Evolutionary conservation across 2,888 invertebrate genomes (phyloP).

Genomic region (Sarcophaga rosellei): DNA sequence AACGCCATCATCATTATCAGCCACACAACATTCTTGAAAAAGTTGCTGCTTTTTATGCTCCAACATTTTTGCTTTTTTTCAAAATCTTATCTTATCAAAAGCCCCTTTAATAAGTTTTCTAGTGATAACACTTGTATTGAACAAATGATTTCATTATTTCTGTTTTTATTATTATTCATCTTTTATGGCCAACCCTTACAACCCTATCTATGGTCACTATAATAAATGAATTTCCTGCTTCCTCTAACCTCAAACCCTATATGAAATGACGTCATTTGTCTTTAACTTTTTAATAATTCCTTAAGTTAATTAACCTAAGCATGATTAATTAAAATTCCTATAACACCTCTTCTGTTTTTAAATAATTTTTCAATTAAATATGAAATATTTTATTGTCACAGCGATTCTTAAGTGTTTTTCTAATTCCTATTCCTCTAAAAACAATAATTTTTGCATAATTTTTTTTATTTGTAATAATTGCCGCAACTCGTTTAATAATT

Average conservation of each 20-base stretch:
- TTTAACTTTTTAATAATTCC: not conserved
- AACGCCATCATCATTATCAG: not conserved
- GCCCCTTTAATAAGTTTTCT: not conserved
- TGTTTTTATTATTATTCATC: constrained; percentile 22
- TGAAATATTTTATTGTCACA: constrained; percentile 11
- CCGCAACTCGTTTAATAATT: not conserved
- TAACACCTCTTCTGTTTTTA: constrained; percentile 19
- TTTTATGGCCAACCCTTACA: not conserved
- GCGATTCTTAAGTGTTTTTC: constrained; percentile 4
- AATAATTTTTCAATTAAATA: constrained; percentile 41
- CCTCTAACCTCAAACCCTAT: not conserved
- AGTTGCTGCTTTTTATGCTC: no score
- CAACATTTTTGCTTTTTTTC: no score
- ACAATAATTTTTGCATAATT: not conserved
- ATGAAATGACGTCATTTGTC: constrained; percentile 31
- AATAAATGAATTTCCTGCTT: constrained; percentile 30
- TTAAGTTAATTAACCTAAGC: not conserved
- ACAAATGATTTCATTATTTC: constrained; percentile 25
- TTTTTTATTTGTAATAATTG: not conserved
- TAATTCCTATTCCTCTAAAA: constrained; percentile 9
- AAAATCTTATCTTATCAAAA: no score
- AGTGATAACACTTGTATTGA: not conserved
- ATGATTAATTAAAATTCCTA: constrained; percentile 51
- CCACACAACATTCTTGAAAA: no score
- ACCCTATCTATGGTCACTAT: not conserved